phyloP scores from a whole-genome alignment of 1,140 invertebrate genomes.

The Leptonema lineaticorne region DNA sequence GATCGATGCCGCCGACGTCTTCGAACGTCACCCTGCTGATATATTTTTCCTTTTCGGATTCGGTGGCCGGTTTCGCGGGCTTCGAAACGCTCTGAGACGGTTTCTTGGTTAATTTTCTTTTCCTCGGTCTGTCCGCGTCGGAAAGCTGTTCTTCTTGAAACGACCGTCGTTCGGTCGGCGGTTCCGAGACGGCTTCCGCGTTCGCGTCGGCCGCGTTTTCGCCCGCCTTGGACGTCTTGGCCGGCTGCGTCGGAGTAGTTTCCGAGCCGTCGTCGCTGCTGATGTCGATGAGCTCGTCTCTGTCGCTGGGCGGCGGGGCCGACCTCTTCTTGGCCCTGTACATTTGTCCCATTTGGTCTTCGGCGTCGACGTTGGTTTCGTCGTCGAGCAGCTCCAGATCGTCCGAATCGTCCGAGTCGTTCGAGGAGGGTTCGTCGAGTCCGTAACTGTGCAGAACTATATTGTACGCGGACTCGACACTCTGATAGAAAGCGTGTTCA shows the following conservation, averaged over 20 bases:
- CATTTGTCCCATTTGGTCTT: conserved; percentile 52
- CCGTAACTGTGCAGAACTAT: conserved; percentile 61
- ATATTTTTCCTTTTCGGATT: neutral
- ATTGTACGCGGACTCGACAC: conserved; percentile 62
- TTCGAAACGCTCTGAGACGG: neutral
- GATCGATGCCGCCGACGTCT: conserved; percentile 74
- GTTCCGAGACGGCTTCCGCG: neutral
- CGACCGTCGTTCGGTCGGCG: neutral
- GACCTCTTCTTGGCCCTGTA: conserved; percentile 53
- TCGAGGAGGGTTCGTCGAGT: conserved; percentile 53
- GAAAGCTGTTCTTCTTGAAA: neutral
- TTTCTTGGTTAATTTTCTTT: conserved; percentile 40
- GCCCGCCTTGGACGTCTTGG: conserved; percentile 48
- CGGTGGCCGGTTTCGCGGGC: neutral
- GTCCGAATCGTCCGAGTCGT: conserved; percentile 54
- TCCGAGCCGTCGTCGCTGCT: conserved; percentile 58
- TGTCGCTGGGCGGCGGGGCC: conserved; percentile 38
- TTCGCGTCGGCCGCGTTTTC: conserved; percentile 51
- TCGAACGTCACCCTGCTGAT: conserved; percentile 61
- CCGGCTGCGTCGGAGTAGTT: conserved; percentile 50
- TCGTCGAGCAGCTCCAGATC: conserved; percentile 58
- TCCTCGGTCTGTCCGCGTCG: conserved; percentile 23
- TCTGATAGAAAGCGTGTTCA: conserved; percentile 63
- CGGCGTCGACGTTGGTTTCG: conserved; percentile 52
- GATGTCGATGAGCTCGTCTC: conserved; percentile 58